phyloP scores from a whole-genome alignment of 2,113 vertebrate genomes.

The Ciconia boyciana region DNA sequence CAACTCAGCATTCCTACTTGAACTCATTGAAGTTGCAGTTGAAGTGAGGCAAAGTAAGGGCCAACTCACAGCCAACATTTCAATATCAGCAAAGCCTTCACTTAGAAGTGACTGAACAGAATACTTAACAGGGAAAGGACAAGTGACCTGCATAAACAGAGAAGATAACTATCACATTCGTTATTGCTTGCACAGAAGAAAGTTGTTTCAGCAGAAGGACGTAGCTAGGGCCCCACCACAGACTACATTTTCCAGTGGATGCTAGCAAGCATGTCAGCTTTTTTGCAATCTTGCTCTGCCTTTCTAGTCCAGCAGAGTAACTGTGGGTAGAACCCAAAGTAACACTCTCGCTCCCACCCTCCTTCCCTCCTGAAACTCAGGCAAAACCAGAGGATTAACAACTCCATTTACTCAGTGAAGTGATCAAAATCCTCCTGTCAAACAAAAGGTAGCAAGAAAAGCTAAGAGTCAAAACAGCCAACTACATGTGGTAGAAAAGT shows the following conservation, averaged over 20 bases:
- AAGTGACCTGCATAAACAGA: neutral
- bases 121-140: neutral
- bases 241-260: neutral
- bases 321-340: neutral
- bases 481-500: accelerated
- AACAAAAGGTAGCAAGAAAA: neutral
- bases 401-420: neutral
- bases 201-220: neutral
- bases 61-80: neutral
- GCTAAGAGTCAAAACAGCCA: neutral
- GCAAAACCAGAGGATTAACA: neutral
- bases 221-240: neutral
- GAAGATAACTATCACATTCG: accelerated
- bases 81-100: neutral
- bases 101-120: neutral
- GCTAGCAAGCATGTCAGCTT: neutral
- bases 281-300: neutral
- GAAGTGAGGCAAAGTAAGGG: neutral
- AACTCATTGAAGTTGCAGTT: neutral
- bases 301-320: neutral
- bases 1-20: neutral
- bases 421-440: neutral
- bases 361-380: neutral
- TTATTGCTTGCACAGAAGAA: neutral
- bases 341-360: neutral